Percentiles rank a stretch among this genome's conserved stretches.
Evolutionary conservation across 2,888 invertebrate genomes (phyloP).

Genomic region (Pollenia labialis): DNA sequence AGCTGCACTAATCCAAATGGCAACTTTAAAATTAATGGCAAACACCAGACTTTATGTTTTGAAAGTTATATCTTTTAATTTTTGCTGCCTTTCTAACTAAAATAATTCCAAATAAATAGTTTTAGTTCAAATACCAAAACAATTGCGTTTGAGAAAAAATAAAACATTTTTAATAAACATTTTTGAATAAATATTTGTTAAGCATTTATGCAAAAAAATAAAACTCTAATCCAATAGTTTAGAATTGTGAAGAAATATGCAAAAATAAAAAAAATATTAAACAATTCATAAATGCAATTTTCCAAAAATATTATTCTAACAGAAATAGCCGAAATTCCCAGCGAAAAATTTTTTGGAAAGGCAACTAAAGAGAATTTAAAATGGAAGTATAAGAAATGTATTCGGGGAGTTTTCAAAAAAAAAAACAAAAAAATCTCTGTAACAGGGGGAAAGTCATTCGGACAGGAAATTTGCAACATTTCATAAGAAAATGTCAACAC

Average conservation of each 20-base stretch:
- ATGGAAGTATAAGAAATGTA: background rate
- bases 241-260: background rate
- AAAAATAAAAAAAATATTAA: background rate
- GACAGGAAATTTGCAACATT: no score
- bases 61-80: background rate
- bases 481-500: no score
- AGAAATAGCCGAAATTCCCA: background rate
- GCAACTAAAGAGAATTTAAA: no score
- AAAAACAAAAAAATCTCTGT: no score
- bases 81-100: background rate
- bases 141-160: background rate
- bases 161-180: constrained; percentile 1
- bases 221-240: constrained; percentile 9
- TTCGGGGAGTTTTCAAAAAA: background rate
- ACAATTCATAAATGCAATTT: constrained; percentile 12
- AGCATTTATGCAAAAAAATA: background rate
- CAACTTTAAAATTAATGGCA: no score
- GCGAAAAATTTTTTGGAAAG: background rate
- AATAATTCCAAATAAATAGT: constrained; percentile 10
- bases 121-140: background rate
- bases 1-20: no score
- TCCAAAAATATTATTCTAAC: background rate
- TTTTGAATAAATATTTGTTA: constrained; percentile 19
- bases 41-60: no score
- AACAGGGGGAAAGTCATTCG: no score